phyloP scores from a whole-genome alignment of 2,888 invertebrate genomes.

The Lamellibrachia columna region DNA sequence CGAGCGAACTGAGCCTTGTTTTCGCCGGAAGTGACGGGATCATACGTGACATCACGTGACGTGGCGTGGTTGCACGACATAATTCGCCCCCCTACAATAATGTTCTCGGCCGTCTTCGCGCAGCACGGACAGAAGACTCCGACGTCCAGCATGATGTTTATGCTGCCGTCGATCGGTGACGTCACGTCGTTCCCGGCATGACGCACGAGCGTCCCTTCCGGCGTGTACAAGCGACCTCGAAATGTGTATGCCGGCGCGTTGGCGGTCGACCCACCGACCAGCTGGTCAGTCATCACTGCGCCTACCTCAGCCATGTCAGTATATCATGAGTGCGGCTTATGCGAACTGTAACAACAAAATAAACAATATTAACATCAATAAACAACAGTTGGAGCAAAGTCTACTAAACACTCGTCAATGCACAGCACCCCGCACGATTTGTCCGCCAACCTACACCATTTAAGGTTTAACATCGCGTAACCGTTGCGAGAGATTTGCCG shows the following conservation, averaged over 20 bases:
- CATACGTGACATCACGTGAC: background rate
- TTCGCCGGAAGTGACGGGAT: background rate
- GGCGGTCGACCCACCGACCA: background rate
- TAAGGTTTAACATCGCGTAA: background rate
- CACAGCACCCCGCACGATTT: background rate
- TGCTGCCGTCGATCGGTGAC: background rate
- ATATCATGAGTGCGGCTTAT: background rate
- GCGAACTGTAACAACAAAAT: background rate
- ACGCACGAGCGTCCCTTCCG: background rate
- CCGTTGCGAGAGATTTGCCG: background rate
- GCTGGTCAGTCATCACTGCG: background rate
- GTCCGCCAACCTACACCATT: background rate
- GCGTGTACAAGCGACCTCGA: background rate
- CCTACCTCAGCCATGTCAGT: background rate
- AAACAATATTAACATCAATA: background rate
- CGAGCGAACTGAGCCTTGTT: background rate
- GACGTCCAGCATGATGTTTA: constrained; percentile 1
- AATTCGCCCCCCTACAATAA: background rate
- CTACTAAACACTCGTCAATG: background rate
- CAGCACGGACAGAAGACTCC: background rate
- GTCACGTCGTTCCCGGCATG: constrained; percentile 16
- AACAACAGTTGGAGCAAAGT: background rate
- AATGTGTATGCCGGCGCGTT: background rate
- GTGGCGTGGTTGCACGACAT: background rate
- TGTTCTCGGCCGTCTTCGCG: constrained; percentile 6